These are phyloP conservation scores for Plectrocnemia conspersa DNA, from an alignment of 1,140 invertebrate genomes.

Conservation along the genomic window DNA sequence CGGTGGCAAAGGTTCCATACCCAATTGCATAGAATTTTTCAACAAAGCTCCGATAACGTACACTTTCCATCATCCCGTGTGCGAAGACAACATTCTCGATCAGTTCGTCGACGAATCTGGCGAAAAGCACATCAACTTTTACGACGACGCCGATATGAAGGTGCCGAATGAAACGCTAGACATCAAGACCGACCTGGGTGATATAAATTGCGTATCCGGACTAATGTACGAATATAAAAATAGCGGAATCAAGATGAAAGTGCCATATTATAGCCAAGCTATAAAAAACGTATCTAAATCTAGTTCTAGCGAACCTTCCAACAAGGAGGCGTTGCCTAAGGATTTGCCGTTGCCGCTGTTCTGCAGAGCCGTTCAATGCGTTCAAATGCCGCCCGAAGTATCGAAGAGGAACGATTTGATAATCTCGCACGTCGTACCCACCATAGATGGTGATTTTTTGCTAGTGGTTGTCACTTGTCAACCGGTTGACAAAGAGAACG, in stretches of 20 bases:
- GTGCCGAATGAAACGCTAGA: not conserved
- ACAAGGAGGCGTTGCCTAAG: slow-evolving; percentile 44
- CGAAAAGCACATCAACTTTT: slow-evolving; percentile 14
- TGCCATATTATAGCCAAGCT: slow-evolving; percentile 31
- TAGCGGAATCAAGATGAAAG: slow-evolving; percentile 34
- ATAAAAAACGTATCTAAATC: slow-evolving; percentile 35
- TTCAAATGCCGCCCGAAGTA: slow-evolving; percentile 48
- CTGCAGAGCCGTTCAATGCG: slow-evolving; percentile 50
- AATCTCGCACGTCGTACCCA: slow-evolving; percentile 58
- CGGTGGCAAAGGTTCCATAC: slow-evolving; percentile 10
- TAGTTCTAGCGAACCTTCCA: slow-evolving; percentile 44
- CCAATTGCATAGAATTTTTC: slow-evolving; percentile 24
- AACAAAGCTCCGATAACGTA: no score
- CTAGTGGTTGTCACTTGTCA: slow-evolving; percentile 57
- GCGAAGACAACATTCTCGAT: slow-evolving; percentile 14
- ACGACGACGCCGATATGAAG: not conserved
- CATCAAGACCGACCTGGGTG: not conserved
- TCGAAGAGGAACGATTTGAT: slow-evolving; percentile 48
- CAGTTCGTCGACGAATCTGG: slow-evolving; percentile 12
- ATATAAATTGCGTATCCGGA: slow-evolving; percentile 21
- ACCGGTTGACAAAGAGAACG: slow-evolving; percentile 31
- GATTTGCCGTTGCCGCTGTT: slow-evolving; percentile 34
- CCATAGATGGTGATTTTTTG: slow-evolving; percentile 60
- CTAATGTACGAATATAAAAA: slow-evolving; percentile 32
- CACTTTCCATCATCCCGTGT: slow-evolving; percentile 25